These are phyloP conservation scores for Sussaba pulchella DNA, from an alignment of 2,888 invertebrate species.

Conservation along the genomic window DNA sequence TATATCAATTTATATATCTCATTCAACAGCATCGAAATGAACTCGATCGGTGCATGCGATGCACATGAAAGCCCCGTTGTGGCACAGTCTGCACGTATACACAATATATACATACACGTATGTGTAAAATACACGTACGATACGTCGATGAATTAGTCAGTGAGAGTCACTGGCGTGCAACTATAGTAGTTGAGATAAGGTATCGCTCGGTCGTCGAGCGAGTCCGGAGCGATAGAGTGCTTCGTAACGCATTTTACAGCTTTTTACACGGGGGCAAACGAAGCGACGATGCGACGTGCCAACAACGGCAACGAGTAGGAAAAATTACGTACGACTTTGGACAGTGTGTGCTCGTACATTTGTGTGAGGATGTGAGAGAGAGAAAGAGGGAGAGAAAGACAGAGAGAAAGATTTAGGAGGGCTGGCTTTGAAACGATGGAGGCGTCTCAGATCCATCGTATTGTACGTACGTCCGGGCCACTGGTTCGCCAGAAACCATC, in stretches of 20 bases:
- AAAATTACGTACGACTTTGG: constrained; percentile 30
- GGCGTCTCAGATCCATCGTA: constrained; percentile 40
- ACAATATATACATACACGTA: too few species aligned
- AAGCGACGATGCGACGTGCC: constrained; percentile 32
- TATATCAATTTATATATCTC: neutral
- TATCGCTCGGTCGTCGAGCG: constrained; percentile 76
- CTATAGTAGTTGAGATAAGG: constrained; percentile 81
- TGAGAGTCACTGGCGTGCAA: constrained; percentile 82
- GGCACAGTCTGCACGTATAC: too few species aligned
- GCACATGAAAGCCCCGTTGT: neutral
- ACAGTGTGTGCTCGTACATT: neutral
- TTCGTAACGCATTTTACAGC: constrained; percentile 69
- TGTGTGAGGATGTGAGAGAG: too few species aligned
- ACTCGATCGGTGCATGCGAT: constrained; percentile 12
- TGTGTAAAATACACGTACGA: neutral
- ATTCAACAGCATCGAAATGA: neutral
- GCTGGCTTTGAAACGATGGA: constrained; percentile 26
- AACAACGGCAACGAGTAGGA: constrained; percentile 34
- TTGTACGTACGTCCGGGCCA: constrained; percentile 23
- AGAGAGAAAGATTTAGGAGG: neutral
- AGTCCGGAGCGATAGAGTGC: constrained; percentile 75
- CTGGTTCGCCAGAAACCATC: constrained; percentile 34
- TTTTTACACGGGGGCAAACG: constrained; percentile 50
- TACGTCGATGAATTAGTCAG: constrained; percentile 50
- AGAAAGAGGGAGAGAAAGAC: constrained; percentile 20